Evolutionary conservation across 2,797 vertebrate species (phyloP), one percentile per base, ranked within the genome.

Genomic region (Triplophysa bombifrons): DNA sequence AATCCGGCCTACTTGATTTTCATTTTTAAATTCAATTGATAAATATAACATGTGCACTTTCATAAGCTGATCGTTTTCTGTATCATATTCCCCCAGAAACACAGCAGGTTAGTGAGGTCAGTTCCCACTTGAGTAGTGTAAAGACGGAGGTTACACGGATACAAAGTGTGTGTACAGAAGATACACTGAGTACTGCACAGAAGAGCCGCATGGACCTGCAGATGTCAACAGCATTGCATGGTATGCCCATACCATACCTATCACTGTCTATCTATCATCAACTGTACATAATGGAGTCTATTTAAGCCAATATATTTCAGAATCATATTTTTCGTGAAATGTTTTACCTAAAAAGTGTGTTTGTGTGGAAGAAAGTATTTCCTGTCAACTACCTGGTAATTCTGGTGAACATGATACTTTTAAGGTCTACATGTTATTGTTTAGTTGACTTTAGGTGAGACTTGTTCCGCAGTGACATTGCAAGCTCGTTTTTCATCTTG

Each of bases 181-280:
- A 74, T 0, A 80, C 85, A 30, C 80, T 93, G 76, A 92, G 85
- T 8, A 63, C 86, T 0, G 30, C 93, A 84, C 89, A 95, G 44
- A 94, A 95, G 92, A 96, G 94, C 85, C 92, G 94, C 11, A 96
- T 96, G 69, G 94, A 96, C 84, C 94, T 95, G 87, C 96, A 97
- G 88, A 95, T 97, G 88, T 95, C 95, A 0, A 92, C 95, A 25
- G 94, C 96, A 27, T 91, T 97, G n/a, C 94, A 95, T 9, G 96
- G 97, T 98, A 94, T 90, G 78, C 55, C n/a, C 22, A n/a, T n/a
- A n/a, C n/a, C n/a, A n/a, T n/a, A n/a, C n/a, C 9, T 10, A 9
- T 41, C 8, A 41, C 38, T 41, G 38, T 41, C 0, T 34, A 17
- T 22, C 13, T 48, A 12, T 48, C 3, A 14, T 48, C 46, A 48